Base-by-base conservation (phyloP, 2,797 vertebrate species). In the Gadopsis bispinosus region DNA sequence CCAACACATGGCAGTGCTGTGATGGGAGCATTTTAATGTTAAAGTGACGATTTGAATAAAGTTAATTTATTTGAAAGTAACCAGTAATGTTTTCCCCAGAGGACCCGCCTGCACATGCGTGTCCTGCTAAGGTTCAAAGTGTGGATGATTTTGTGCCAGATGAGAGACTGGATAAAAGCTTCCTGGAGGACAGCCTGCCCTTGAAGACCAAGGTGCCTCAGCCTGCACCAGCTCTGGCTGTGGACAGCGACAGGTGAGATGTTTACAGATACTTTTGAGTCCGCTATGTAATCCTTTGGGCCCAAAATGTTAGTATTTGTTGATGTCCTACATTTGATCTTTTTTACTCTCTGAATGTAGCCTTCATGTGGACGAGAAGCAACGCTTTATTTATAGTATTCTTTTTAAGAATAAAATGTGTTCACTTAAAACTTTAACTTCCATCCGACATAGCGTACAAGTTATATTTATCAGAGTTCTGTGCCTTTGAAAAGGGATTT, bases 101-200 rank as follows among this genome's bases (percentile, higher is more conserved):
- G 61, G 94, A 94, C 20, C 48, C 89, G 9, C 78, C 93, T 31
- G 77, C 91, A 1, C 43, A 91, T 1, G 92, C 86, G 58, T 91
- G 86, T 70, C 89, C 94, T 1, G 10, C 56, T 0, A 89, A 91
- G 47, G 96, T 97, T 3, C 96, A 96, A 77, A 97, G 94, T 0
- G 94, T 98, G 79, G 98, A 99, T 81, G 98, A 99, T 74, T 99
- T 99, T 75, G 87, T 98, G 50, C 98, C 98, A 0, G 97, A 99
- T 1, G 98, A 97, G 26, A 88, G 95, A 74, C 93, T 99, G 86
- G 98, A 99, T 90, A 96, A 80, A 86, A 96, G 95, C 92, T 99
- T 99, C 89, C 94, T 99, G 48, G 98, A 99, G 11, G 98, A 99
- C 59, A 69, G 93, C 5, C 72, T 80, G 0, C 90, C 94, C 0